Base-by-base conservation (phyloP, 2,888 invertebrate species). In the Brenthis hecate region DNA sequence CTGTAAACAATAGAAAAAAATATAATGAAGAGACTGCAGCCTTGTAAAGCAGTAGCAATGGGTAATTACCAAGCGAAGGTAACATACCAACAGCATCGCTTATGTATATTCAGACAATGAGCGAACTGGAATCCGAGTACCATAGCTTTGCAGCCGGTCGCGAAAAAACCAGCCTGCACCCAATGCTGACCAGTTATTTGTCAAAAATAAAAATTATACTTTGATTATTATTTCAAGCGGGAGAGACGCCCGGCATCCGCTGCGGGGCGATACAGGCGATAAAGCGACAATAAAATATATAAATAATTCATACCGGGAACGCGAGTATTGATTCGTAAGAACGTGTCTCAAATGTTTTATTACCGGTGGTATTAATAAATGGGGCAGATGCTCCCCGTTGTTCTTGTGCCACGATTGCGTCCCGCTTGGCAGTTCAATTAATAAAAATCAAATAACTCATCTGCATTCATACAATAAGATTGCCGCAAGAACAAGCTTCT, bases 321-420 rank as follows among this genome's bases (percentile, higher is more conserved):
- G 80, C 80, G 80, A 82, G 88, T 88, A 90, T 89, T 89, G 91
- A 91, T 92, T 89, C 90, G 81, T 87, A 91, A 91, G 89, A 91
- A 92, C 92, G 92, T 91, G 92, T 91, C 87, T 89, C 85, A 89
- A 89, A 91, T 90, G 89, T 90, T 91, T 91, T 92, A 91, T 89
- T 87, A 85, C 78, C 77, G 78, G 77, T 74, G 80, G 81, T 87
- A 88, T 89, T 90, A 91, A 90, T 91, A 91, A 89, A 90, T 88
- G 89, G 85, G 78, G 89, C 90, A 91, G 91, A 90, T 90, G 90
- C 84, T 76, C 75, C 75, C 71, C 76, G 80, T 79, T 81, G 82
- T 83, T 86, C 84, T 86, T 85, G 81, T 72, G 78, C 77, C 76
- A 75, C 81, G 81, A 85, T 84, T 83, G 81, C 84, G 71, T 72